Evolutionary conservation across 2,113 vertebrate species (phyloP).

Genomic region (Equus quagga): DNA sequence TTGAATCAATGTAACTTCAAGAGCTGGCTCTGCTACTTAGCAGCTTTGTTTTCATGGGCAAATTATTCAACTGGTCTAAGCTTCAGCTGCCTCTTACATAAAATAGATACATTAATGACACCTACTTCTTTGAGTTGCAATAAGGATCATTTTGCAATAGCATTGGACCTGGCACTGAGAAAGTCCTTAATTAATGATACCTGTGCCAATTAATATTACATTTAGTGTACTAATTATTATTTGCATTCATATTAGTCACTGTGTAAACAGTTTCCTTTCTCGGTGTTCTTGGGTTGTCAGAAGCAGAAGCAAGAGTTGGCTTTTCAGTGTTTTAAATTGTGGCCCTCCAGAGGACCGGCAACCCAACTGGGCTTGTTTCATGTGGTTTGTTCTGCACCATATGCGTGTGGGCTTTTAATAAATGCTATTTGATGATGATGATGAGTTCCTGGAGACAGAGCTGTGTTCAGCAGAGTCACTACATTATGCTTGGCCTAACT

Average conservation of each 20-base stretch:
- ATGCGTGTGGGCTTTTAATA: conserved; percentile 79
- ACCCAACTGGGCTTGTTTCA: conserved; percentile 70
- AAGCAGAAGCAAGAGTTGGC: conserved; percentile 48
- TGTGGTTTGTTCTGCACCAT: conserved; percentile 75
- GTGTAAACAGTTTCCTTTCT: neutral
- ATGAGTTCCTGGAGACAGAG: conserved; percentile 78
- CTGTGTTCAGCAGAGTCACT: conserved; percentile 69
- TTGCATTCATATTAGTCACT: neutral
- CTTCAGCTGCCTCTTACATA: neutral
- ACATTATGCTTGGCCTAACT: conserved; percentile 79
- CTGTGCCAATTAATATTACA: neutral
- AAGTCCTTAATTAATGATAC: neutral
- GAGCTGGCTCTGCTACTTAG: neutral
- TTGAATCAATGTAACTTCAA: conserved; percentile 46
- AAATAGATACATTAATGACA: neutral
- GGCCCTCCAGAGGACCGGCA: conserved; percentile 67
- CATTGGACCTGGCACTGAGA: neutral
- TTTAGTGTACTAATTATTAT: neutral
- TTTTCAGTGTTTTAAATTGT: conserved; percentile 70
- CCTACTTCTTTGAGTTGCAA: neutral
- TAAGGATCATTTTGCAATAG: conserved; percentile 21
- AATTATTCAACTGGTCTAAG: conserved; percentile 47
- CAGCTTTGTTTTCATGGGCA: conserved; percentile 41
- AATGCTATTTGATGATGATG: conserved; percentile 78
- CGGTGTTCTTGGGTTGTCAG: neutral